These are phyloP conservation scores for Helicorthomorpha holstii DNA, from an alignment of 1,140 invertebrate species.

Conservation along the genomic window DNA sequence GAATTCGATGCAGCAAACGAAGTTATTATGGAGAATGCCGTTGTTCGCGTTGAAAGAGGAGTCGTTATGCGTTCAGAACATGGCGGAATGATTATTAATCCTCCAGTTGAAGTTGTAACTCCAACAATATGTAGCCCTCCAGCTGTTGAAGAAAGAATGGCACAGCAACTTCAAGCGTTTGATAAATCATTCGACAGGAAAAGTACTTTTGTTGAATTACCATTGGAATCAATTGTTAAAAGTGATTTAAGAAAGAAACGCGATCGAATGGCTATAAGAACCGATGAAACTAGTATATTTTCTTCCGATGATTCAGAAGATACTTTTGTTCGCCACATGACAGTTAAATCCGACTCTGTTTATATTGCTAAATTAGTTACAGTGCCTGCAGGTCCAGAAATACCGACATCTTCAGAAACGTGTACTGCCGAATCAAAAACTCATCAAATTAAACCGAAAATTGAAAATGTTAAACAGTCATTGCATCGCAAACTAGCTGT, in stretches of 20 bases:
- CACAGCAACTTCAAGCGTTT: constrained; percentile 26
- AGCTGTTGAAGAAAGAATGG: constrained; percentile 26
- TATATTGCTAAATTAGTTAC: neutral
- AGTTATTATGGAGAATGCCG: constrained; percentile 6
- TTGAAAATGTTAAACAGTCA: neutral
- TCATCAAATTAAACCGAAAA: neutral
- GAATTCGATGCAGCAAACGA: neutral
- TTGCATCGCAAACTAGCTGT: constrained; percentile 4
- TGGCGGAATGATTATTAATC: constrained; percentile 3
- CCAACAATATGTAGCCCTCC: neutral
- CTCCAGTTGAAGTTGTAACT: constrained; percentile 1
- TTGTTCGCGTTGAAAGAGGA: constrained; percentile 7
- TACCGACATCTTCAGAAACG: neutral
- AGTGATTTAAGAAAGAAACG: neutral
- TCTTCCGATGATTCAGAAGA: neutral
- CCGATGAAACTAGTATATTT: neutral
- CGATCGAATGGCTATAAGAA: neutral
- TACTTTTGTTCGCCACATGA: neutral
- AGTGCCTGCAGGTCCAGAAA: neutral
- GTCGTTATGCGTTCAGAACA: neutral
- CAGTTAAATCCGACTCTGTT: neutral
- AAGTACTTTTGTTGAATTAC: neutral
- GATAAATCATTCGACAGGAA: constrained; percentile 14
- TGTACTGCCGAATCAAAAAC: neutral
- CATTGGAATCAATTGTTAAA: neutral